Percentiles rank a stretch among this genome's conserved stretches.
These are phyloP conservation scores for Rotaria sp. DNA, from an alignment of 2,888 invertebrate species.

Conservation along the genomic window DNA sequence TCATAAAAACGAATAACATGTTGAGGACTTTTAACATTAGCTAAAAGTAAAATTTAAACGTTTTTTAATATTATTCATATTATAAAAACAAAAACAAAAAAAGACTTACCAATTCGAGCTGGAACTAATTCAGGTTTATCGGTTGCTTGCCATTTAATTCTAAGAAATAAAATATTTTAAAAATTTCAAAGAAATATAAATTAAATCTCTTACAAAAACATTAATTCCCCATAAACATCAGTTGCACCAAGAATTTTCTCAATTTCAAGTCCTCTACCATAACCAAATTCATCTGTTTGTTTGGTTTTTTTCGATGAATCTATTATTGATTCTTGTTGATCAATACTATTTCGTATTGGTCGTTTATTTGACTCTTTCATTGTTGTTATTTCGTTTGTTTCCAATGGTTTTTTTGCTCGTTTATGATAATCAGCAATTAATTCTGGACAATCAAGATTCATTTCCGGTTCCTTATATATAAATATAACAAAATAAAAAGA, in stretches of 20 bases:
- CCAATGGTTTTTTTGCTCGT: slow-evolving; percentile 42
- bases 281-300: background rate
- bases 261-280: background rate
- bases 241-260: slow-evolving; percentile 24
- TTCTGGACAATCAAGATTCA: slow-evolving; percentile 77
- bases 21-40: background rate
- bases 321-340: background rate
- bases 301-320: background rate
- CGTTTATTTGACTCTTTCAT: background rate
- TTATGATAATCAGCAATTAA: slow-evolving; percentile 68
- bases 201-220: background rate
- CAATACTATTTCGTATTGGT: background rate
- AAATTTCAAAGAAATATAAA: too few relatives aligned
- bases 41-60: background rate
- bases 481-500: background rate
- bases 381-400: too few relatives aligned
- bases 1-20: background rate
- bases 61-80: too few relatives aligned
- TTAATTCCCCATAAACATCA: slow-evolving; percentile 24
- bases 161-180: background rate
- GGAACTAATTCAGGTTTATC: slow-evolving; percentile 24
- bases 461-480: slow-evolving; percentile 79
- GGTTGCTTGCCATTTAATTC: background rate
- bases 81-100: too few relatives aligned
- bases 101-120: background rate